A percentile compares a stretch with the other conserved stretches of the same genome.
Evolutionary conservation across 2,888 invertebrate genomes (phyloP).

Genomic region (Sisyra nigra): DNA sequence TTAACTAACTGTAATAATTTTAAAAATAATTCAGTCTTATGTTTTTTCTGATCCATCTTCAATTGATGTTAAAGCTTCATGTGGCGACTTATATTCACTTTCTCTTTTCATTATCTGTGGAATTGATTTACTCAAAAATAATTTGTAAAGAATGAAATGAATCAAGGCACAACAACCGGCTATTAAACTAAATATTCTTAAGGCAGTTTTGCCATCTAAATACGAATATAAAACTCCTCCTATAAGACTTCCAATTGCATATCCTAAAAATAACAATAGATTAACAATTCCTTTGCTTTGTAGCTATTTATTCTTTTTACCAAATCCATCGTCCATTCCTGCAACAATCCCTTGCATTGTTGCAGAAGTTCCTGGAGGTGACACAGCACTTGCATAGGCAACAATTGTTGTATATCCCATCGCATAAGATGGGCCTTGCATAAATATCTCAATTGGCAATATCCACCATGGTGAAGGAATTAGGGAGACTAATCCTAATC

Average conservation of each 20-base stretch:
- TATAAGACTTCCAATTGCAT: conserved; percentile 55
- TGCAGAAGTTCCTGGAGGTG: conserved; percentile 51
- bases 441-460: conserved; percentile 58
- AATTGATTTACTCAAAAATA: conserved; percentile 21
- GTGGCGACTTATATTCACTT: conserved; percentile 15
- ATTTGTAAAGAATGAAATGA: conserved; percentile 28
- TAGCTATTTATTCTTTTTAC: too few relatives aligned
- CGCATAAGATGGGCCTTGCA: conserved; percentile 80
- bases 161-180: conserved; percentile 27
- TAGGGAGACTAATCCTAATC: conserved; percentile 59
- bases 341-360: conserved; percentile 76
- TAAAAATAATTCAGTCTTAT: too few relatives aligned
- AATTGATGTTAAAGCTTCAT: conserved; percentile 15
- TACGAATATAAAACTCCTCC: conserved; percentile 53
- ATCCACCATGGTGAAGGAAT: conserved; percentile 71
- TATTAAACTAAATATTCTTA: conserved; percentile 31
- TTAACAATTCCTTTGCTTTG: not conserved
- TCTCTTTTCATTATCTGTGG: conserved; percentile 15
- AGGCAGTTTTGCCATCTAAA: conserved; percentile 40
- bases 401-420: conserved; percentile 71
- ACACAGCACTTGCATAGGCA: conserved; percentile 35
- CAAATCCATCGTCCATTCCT: conserved; percentile 77
- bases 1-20: too few relatives aligned
- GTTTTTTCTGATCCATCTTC: conserved; percentile 2
- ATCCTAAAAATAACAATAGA: conserved; percentile 33